These are phyloP conservation scores for Drosophila elegans DNA, from an alignment of 1,140 invertebrate species.

Conservation along the genomic window DNA sequence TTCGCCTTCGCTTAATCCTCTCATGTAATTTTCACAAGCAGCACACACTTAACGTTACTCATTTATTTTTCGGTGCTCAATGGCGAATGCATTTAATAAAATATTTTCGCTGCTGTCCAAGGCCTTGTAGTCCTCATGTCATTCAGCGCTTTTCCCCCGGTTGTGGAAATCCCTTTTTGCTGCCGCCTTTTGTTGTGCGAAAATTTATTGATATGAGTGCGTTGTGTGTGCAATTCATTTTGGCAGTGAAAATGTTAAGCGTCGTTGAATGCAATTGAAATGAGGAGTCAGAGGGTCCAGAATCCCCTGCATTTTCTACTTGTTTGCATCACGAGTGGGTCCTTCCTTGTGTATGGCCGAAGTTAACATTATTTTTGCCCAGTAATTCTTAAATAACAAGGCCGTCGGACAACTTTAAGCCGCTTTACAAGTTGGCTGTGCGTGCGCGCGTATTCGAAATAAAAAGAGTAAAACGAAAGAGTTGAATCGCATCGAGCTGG, in stretches of 20 bases:
- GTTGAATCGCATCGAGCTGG: slow-evolving; percentile 34
- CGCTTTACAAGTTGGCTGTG: slow-evolving; percentile 49
- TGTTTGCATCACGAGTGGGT: slow-evolving; percentile 26
- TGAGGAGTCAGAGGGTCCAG: slow-evolving; percentile 47
- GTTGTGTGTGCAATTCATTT: slow-evolving; percentile 46
- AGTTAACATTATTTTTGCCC: slow-evolving; percentile 68
- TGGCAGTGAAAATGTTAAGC: slow-evolving; percentile 74
- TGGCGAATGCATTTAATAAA: slow-evolving; percentile 56
- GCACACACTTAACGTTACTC: slow-evolving; percentile 28
- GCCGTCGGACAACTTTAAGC: slow-evolving; percentile 60
- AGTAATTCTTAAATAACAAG: slow-evolving; percentile 78
- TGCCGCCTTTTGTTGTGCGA: slow-evolving; percentile 66
- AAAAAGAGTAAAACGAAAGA: slow-evolving; percentile 45
- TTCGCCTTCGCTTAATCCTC: slow-evolving; percentile 15
- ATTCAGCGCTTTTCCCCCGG: slow-evolving; percentile 34
- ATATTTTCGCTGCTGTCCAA: slow-evolving; percentile 46
- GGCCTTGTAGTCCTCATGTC: slow-evolving; percentile 33
- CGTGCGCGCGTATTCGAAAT: slow-evolving; percentile 37
- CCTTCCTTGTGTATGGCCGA: slow-evolving; percentile 50
- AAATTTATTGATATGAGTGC: slow-evolving; percentile 66
- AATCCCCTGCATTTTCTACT: slow-evolving; percentile 25
- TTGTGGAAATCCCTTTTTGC: slow-evolving; percentile 35
- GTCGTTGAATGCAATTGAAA: slow-evolving; percentile 72
- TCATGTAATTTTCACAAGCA: slow-evolving; percentile 38
- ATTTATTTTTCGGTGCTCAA: slow-evolving; percentile 33